Conservation (phyloP, 2,888 invertebrate species). For the Idaea straminata region DNA sequence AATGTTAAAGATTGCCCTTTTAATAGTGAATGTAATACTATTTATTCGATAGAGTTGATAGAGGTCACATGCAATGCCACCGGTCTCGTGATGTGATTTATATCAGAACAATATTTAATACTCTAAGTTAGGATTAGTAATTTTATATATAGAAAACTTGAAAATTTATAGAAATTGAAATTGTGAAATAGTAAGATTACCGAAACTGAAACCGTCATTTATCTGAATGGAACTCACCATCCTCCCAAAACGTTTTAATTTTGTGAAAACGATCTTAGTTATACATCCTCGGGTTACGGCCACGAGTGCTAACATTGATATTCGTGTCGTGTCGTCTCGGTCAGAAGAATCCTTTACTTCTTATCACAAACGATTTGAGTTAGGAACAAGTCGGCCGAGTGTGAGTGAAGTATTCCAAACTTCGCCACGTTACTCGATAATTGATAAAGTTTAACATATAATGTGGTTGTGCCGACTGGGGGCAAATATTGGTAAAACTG, state of each 20-base stretch:
- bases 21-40: conserved; percentile 17
- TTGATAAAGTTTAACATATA: conserved; percentile 67
- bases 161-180: not conserved
- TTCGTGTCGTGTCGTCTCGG: conserved; percentile 35
- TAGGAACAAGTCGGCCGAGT: conserved; percentile 43
- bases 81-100: not conserved
- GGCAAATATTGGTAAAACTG: conserved; percentile 65
- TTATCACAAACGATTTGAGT: conserved; percentile 46
- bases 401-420: conserved; percentile 59
- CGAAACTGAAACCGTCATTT: not conserved
- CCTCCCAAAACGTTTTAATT: conserved; percentile 23
- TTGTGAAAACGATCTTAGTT: conserved; percentile 25
- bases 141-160: not conserved
- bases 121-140: not conserved
- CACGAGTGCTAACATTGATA: conserved; percentile 33
- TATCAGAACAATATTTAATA: not conserved
- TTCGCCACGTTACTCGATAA: conserved; percentile 68
- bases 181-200: not conserved
- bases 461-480: conserved; percentile 40
- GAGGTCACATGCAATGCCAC: conserved; percentile 22
- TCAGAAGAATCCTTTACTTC: conserved; percentile 38
- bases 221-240: not conserved
- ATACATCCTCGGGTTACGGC: not conserved
- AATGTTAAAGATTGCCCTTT: conserved; percentile 14
- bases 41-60: conserved; percentile 5